These are phyloP conservation scores for rabbit (Oryctolagus cuniculus) DNA, from an alignment of 2,113 vertebrate species.

Conservation along the genomic window DNA sequence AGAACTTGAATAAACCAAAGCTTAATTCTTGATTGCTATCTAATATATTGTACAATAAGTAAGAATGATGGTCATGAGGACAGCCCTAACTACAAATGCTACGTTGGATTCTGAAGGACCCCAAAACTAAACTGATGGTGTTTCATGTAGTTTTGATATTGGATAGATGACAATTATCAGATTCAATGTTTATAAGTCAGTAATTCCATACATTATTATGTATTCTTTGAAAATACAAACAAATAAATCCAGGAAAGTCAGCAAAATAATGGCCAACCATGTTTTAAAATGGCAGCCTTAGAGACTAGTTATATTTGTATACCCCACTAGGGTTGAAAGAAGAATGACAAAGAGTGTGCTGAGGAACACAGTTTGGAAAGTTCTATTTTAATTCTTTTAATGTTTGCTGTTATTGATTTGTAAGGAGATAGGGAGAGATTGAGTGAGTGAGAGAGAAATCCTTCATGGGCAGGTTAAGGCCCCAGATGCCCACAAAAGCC, in stretches of 20 bases:
- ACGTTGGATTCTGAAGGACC: not conserved
- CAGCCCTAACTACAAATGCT: not conserved
- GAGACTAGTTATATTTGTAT: not conserved
- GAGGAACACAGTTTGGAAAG: not conserved
- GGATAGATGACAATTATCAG: not conserved
- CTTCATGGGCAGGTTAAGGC: too few species aligned
- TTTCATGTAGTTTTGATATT: not conserved
- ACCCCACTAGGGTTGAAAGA: not conserved
- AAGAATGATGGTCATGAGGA: not conserved
- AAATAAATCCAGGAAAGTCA: not conserved
- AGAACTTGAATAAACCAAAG: not conserved
- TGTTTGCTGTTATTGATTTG: too few species aligned
- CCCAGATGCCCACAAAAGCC: too few species aligned
- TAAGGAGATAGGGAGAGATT: too few species aligned
- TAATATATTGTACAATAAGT: not conserved
- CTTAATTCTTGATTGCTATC: not conserved
- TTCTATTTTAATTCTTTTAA: not conserved
- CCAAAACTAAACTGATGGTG: not conserved
- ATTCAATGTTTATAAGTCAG: not conserved
- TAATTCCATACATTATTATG: not conserved
- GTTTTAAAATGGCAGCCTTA: not conserved
- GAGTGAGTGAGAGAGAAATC: too few species aligned
- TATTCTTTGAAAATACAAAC: not conserved
- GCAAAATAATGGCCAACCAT: not conserved
- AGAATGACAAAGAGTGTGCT: not conserved